A percentile compares a stretch with the other conserved stretches of the same genome.
Evolutionary conservation across 2,888 invertebrate genomes (phyloP).

Genomic region (Cynaeus angustus): DNA sequence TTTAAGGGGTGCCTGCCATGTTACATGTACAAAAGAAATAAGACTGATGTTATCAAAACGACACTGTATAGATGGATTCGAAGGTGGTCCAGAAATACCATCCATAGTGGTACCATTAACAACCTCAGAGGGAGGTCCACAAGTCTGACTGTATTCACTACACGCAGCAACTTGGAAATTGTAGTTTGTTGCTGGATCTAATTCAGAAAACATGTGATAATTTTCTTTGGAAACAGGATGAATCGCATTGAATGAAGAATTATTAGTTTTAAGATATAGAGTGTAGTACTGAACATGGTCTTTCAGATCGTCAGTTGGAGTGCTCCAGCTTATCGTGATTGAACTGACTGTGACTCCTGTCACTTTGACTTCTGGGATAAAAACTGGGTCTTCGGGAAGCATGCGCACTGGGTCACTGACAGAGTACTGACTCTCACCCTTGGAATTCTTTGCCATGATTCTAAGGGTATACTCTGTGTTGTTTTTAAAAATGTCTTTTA

Average conservation of each 20-base stretch:
- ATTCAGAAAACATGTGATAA: constrained; percentile 85
- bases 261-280: constrained; percentile 77
- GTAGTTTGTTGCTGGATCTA: constrained; percentile 87
- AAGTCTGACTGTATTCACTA: constrained; percentile 83
- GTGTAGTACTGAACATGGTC: constrained; percentile 86
- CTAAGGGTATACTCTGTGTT: constrained; percentile 80
- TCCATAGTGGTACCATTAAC: constrained; percentile 89
- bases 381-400: constrained; percentile 82
- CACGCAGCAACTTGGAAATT: constrained; percentile 88
- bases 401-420: constrained; percentile 77
- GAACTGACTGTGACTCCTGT: constrained; percentile 82
- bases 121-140: constrained; percentile 85
- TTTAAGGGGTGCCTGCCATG: constrained; percentile 83
- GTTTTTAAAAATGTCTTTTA: constrained; percentile 77
- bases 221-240: constrained; percentile 79
- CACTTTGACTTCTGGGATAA: constrained; percentile 85
- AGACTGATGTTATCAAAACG: constrained; percentile 76
- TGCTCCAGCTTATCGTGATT: constrained; percentile 87
- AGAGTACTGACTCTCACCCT: constrained; percentile 76
- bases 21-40: constrained; percentile 78
- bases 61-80: constrained; percentile 80
- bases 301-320: constrained; percentile 78
- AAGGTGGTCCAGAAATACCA: constrained; percentile 84
- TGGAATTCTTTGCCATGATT: constrained; percentile 79
- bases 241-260: constrained; percentile 75